These are phyloP conservation scores for Cheilosia soror DNA, from an alignment of 2,888 invertebrate species.

Conservation along the genomic window DNA sequence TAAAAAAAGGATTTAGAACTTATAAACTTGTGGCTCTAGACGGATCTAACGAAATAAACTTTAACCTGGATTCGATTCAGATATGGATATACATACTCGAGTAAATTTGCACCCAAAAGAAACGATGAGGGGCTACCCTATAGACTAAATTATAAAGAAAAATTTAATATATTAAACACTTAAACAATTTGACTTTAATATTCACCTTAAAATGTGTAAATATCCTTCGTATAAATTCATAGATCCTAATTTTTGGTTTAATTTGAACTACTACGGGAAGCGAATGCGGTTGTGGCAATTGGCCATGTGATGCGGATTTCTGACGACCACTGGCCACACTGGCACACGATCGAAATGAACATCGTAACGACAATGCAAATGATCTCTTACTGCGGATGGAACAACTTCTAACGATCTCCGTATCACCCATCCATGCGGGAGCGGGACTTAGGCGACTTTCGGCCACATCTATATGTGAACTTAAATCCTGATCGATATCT, in stretches of 20 bases:
- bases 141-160: not conserved
- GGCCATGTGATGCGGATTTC: constrained; percentile 64
- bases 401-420: constrained; percentile 56
- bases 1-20: too few species aligned
- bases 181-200: constrained; percentile 9
- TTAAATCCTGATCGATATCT: constrained; percentile 80
- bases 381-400: constrained; percentile 65
- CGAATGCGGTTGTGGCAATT: constrained; percentile 69
- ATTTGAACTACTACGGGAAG: constrained; percentile 76
- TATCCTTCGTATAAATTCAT: constrained; percentile 79
- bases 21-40: too few species aligned
- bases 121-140: too few species aligned
- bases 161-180: not conserved
- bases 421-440: constrained; percentile 27
- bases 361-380: constrained; percentile 42
- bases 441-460: constrained; percentile 45
- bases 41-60: too few species aligned
- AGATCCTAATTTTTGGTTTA: constrained; percentile 79
- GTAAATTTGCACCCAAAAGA: too few species aligned
- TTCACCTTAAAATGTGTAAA: constrained; percentile 79
- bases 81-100: too few species aligned
- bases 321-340: constrained; percentile 44
- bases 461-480: constrained; percentile 34
- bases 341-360: constrained; percentile 54
- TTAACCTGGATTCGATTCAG: too few species aligned